These are phyloP conservation scores for Tolypeutes matacus DNA, from an alignment of 2,797 vertebrate genomes.

Conservation along the genomic window DNA sequence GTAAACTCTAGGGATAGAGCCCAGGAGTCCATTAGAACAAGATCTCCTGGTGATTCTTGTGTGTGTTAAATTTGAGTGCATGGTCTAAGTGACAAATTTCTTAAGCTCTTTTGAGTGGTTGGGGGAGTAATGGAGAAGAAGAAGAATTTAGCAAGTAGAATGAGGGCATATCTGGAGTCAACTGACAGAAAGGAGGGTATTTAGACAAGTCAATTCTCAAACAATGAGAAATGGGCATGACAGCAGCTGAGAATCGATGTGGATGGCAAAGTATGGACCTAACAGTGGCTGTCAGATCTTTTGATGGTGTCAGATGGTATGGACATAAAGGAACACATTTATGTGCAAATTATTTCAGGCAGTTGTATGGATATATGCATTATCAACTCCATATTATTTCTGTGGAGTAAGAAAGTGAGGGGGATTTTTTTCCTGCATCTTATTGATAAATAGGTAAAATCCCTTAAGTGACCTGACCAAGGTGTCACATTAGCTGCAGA, in stretches of 20 bases:
- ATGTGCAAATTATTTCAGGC: background rate
- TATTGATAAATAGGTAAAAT: slow-evolving; percentile 29
- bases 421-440: background rate
- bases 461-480: background rate
- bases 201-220: background rate
- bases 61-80: background rate
- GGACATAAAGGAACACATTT: background rate
- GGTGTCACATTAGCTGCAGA: background rate
- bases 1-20: background rate
- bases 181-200: background rate
- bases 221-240: background rate
- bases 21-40: background rate
- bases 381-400: background rate
- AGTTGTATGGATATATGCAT: background rate
- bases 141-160: background rate
- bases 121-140: background rate
- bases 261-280: background rate
- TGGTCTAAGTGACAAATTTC: background rate
- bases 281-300: background rate
- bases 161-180: background rate
- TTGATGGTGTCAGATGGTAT: background rate
- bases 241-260: background rate
- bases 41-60: background rate
- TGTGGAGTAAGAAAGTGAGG: background rate
- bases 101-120: slow-evolving; percentile 23